Evolutionary conservation across 2,113 vertebrate genomes (phyloP), one percentile per base, ranked within the genome.

Genomic region (Podilymbus podiceps): DNA sequence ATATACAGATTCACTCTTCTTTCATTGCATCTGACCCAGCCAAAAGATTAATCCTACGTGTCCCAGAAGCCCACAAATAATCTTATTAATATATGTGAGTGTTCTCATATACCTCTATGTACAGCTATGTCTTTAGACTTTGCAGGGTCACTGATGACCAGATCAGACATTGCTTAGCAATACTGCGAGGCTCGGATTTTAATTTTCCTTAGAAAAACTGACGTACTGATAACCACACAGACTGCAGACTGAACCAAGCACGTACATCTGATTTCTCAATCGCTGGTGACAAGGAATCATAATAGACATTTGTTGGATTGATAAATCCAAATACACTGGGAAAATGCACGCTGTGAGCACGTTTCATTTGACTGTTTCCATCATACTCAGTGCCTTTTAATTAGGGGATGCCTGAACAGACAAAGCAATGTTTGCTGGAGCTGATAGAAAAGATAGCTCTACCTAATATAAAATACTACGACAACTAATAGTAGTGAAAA

Each of bases 281-380:
- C 73, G 35, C 50, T 81, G 60, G 44, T 78, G 73, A 64, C 52
- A 76, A 75, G 60, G 42, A 90, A 89, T 90, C 82, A 49, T 12
- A 81, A 59, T 1, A 91, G 60, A 77, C 46, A 58, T 90, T 94
- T 92, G 22, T 93, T 88, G 80, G 63, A 88, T n/a, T 58, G 81
- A 73, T 62, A 95, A 93, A 90, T 88, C 83, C 75, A 93, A 20
- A 79, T 44, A 42, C 4, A 66, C 20, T 55, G 72, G 72, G 55
- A 6, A 93, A 93, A 90, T 1, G 31, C 86, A 88, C 75, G 11
- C 68, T 44, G 90, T 42, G 75, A 94, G 83, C 72, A 76, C 9
- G 4, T 92, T 96, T 77, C 83, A 88, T 90, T 85, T 86, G 63
- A 77, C 63, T 92, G 63, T 90, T 93, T 80, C 88, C 75, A 74